Base-by-base conservation (phyloP, 2,797 vertebrate genomes). In the Lepilemur septentrionalis region DNA sequence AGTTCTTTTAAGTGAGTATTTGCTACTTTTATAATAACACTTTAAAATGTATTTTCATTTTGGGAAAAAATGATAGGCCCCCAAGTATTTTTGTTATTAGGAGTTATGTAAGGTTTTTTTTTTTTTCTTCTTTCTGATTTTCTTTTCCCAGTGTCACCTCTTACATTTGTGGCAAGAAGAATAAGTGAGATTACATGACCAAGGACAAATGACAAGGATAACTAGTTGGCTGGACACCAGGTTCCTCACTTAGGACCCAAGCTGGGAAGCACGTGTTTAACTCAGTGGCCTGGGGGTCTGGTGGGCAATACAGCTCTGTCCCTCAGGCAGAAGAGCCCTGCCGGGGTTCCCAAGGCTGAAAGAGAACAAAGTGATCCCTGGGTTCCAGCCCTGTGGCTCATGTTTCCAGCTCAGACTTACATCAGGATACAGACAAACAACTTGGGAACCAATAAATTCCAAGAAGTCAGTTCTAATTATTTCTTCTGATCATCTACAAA, bases 41-140 rank as follows among this genome's bases (percentile, higher is more conserved):
- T 96, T 96, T 81, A 67, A 85, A 95, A 95, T 30, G 5, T 3
- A 93, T 95, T 94, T 90, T 41, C 18, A 46, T 70, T 55, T 72
- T 13, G 35, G 55, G 57, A 30, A 52, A 38, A 61, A 82, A 82
- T 22, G 17, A 63, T 94, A 85, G 17, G 1, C 48, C 61, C 32
- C 23, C 30, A 63, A 65, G 57, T 70, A 65, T 61, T 75, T 89
- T 93, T 80, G 41, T 46, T 72, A 82, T 52, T 90, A 93, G 46
- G 65, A 55, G 67, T 96, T 89, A 57, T 13, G 2, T 50, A 78
- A 85, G 57, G 32, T 69, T 55, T 55, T 23, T 55, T 76, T 59
- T 91, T 81, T 7, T 80, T 14, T 28, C 15, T 52, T 92, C 52
- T 65, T 84, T 73, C 41, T 82, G 41, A 46, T 94, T 96, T 96